Evolutionary conservation across 2,113 vertebrate genomes (phyloP), one percentile per base, ranked within the genome.

Genomic region (Prinia subflava): DNA sequence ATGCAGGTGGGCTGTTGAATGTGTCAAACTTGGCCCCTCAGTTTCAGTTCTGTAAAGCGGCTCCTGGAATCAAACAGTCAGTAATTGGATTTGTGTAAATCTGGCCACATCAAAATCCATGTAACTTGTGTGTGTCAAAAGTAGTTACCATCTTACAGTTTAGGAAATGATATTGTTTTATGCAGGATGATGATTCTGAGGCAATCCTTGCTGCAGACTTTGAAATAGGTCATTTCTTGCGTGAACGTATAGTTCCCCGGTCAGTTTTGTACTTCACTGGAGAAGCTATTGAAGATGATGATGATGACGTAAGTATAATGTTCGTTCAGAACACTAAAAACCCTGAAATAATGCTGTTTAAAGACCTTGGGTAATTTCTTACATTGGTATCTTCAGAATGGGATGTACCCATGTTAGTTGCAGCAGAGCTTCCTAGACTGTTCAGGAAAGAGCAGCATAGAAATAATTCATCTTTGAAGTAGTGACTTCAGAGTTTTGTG

Each of bases 221-320:
- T 89, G 99, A 99, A 98, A 99, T 99, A n/a, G 99, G 99, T 65
- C 99, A 99, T 95, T 99, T 99, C 97, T 98, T 99, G 96, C 99
- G 99, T 31, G 99, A 99, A 76, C 99, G 99, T 49, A 99, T 99
- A 81, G 98, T 99, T 21, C 99, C 99, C 47, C 98, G 99, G 90
- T 99, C 99, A 27, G 99, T 99, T 83, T 98, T 99, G 46, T 99
- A 99, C 97, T 99, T 99, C 95, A 99, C 99, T 79, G 99, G 99
- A 87, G 99, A 99, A 97, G 99, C 99, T 95, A 99, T 99, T 75
- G 99, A 99, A 97, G 99, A 99, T 47, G 99, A 99, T 17, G 99
- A 99, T 2, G 99, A 99, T 62, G 99, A 99, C 6, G 99, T 99
- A 95, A 98, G 98, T 97, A 55, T 42, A 44, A 64, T 28, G 28